phyloP scores from a whole-genome alignment of 1,140 invertebrate genomes.

The Thereuonema tuberculata region DNA sequence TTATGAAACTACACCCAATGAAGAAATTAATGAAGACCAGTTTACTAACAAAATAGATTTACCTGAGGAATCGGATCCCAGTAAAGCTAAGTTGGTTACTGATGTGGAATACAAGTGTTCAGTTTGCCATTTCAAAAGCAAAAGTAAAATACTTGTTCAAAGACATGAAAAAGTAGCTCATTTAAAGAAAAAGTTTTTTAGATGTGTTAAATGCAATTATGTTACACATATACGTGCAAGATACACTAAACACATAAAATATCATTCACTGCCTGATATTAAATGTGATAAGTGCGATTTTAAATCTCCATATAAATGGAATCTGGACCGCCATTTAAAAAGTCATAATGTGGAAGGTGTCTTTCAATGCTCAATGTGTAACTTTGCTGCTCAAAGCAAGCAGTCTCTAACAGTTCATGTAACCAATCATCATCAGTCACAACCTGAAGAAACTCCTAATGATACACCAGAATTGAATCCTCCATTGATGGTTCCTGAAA shows the following conservation, averaged over 20 bases:
- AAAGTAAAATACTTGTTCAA: conserved; percentile 26
- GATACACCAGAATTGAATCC: not conserved
- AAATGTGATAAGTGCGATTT: conserved; percentile 88
- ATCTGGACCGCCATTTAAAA: conserved; percentile 79
- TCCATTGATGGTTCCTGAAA: not conserved
- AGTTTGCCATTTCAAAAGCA: conserved; percentile 28
- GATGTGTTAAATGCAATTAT: conserved; percentile 76
- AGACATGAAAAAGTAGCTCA: conserved; percentile 38
- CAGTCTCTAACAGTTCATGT: conserved; percentile 84
- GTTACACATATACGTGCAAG: conserved; percentile 76
- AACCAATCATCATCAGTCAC: conserved; percentile 38
- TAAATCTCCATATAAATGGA: conserved; percentile 82
- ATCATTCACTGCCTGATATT: conserved; percentile 83
- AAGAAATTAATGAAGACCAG: too few species aligned
- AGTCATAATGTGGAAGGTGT: conserved; percentile 70
- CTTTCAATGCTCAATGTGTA: conserved; percentile 73
- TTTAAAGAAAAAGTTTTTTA: conserved; percentile 48
- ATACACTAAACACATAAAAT: conserved; percentile 86
- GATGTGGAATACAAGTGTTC: conserved; percentile 24
- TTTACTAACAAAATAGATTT: too few species aligned
- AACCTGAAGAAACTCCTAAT: not conserved
- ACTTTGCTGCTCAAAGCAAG: conserved; percentile 81
- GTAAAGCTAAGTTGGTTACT: too few species aligned
- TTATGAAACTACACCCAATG: too few species aligned
- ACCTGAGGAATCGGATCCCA: too few species aligned